Evolutionary conservation across 2,113 vertebrate genomes (phyloP), one percentile per base, ranked within the genome.

Genomic region (Proteles cristata): DNA sequence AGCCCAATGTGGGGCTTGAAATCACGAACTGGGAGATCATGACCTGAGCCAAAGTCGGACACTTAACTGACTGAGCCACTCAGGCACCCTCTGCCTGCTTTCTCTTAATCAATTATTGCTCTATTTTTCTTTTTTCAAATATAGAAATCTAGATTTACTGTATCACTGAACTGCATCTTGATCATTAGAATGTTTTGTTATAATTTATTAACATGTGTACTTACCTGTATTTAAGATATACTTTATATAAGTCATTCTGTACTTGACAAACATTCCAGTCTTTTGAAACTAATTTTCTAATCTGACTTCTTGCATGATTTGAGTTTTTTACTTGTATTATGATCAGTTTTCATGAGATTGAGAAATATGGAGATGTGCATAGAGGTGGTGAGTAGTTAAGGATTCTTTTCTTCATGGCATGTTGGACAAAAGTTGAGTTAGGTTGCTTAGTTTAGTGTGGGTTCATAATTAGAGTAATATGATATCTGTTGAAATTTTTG

Each of bases 401-500:
- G 33, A 21, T 68, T 77, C 68, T 12, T 33, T 19, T 14, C 2
- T 25, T 80, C 35, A 15, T 43, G 45, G 65, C n/a, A 43, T 58
- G 90, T 81, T 58, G 14, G 19, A 77, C 93, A 55, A 93, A 92
- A 87, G 9, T 77, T 61, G 89, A 89, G 26, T 19, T 43, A 55
- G 15, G 0, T 76, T 81, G 45, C 16, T 92, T 90, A 80, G 21
- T n/a, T 92, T 58, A 66, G n/a, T 63, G 3, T 92, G 33, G 16
- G 25, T 94, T 89, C 66, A 63, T 92, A 76, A 45, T 58, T n/a
- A 94, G n/a, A 76, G 66, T 50, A 77, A 69, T 43, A 21, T n/a
- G n/a, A n/a, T 83, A 77, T 84, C 90, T 90, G 9, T 83, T 86
- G 81, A 82, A 86, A 97, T 7, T 92, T 80, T 86, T 8, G 53